A percentile compares a stretch with the other conserved stretches of the same genome.
These are phyloP conservation scores for Arnoldichthys spilopterus DNA, from an alignment of 2,797 vertebrate genomes.

Conservation along the genomic window DNA sequence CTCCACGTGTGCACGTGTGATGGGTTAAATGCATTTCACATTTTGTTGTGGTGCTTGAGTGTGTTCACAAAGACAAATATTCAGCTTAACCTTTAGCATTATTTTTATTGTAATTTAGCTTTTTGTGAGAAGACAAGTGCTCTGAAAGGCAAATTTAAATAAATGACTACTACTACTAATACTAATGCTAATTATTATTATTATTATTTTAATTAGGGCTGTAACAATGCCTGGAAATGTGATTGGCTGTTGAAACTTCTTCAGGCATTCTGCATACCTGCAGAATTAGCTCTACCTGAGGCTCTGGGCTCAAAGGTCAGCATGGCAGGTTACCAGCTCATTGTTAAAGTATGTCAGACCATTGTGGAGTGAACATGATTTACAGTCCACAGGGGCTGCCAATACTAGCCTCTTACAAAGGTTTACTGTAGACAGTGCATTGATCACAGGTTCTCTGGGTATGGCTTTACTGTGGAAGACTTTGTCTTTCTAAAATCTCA, in stretches of 20 bases:
- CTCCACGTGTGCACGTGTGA: too few relatives aligned
- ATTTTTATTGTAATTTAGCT: too few relatives aligned
- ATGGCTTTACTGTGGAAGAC: neutral
- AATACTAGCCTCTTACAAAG: conserved; percentile 29
- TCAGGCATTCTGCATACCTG: conserved; percentile 12
- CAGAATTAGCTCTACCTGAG: conserved; percentile 16
- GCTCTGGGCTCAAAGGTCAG: conserved; percentile 26
- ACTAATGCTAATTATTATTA: too few relatives aligned
- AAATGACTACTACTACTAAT: too few relatives aligned
- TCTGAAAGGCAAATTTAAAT: too few relatives aligned
- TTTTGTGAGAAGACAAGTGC: too few relatives aligned
- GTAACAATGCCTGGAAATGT: too few relatives aligned
- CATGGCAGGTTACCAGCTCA: conserved; percentile 9
- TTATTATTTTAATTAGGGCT: too few relatives aligned
- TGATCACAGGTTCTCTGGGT: neutral
- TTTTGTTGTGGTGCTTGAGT: too few relatives aligned
- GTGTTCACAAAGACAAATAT: too few relatives aligned
- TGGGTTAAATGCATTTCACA: too few relatives aligned
- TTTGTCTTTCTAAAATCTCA: neutral
- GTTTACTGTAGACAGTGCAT: conserved; percentile 17
- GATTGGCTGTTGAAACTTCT: neutral
- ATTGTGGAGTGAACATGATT: conserved; percentile 27
- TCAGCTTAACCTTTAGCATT: too few relatives aligned
- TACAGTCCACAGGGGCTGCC: conserved; percentile 11
- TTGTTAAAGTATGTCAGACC: conserved; percentile 1